Evolutionary conservation across 2,113 vertebrate species (phyloP), one percentile per base, ranked within the genome.

Genomic region (Alouatta palliata): DNA sequence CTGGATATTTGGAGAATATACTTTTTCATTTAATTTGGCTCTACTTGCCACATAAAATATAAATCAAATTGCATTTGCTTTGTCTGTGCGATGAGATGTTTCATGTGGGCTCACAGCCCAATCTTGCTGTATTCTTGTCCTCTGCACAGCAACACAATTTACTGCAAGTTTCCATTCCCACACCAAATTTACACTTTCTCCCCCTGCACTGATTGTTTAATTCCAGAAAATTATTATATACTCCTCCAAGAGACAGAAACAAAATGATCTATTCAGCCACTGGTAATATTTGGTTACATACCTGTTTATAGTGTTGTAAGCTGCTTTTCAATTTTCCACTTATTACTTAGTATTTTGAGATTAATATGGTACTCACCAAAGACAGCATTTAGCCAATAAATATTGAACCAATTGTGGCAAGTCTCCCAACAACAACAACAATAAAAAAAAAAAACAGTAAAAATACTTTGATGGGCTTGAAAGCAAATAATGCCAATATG

Each of bases 381-480:
- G 52, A 85, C 45, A 81, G 13, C 58, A 66, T 12, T 49, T 68
- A 13, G 54, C 54, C 79, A 89, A 71, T 40, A 87, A 83, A 25
- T 23, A 70, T 20, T 77, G 40, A 93, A 90, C 20, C 75, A 79
- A 92, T 6, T 27, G 8, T n/a, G 79, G 61, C 21, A 52, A 25
- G n/a, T 66, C 64, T 94, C 61, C 56, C 52, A 52, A 52, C 52
- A 52, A 52, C 52, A 17, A 52, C 52, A 52, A 52, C 49, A 88
- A 89, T 13, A 80, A 35, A 85, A 88, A 89, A 21, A 80, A 35
- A 85, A 94, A 94, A 89, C 7, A 52, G 85, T 45, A 93, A 94
- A 92, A 89, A 49, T 86, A 89, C 16, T 93, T 56, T 4, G 37
- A 68, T 25, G 4, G 61, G n/a, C 35, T 82, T 83, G 8, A 27